Percentiles rank a stretch among this genome's conserved stretches.
These are phyloP conservation scores for Mesitornis unicolor DNA, from an alignment of 2,113 vertebrate genomes.

Conservation along the genomic window DNA sequence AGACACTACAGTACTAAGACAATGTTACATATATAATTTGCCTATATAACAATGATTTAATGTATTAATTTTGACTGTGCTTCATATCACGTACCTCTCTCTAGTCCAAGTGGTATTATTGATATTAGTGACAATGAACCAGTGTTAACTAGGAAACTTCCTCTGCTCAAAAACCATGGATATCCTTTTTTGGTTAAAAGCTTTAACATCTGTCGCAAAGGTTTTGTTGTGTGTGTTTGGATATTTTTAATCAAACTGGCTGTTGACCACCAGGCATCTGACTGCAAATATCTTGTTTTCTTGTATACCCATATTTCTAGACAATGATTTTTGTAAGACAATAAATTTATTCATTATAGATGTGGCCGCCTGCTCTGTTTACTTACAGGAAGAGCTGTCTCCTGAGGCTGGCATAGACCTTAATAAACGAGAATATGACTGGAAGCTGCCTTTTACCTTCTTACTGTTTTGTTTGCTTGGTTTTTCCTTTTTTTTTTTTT, in stretches of 20 bases:
- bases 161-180: constrained; percentile 72
- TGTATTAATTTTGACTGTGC: constrained; percentile 79
- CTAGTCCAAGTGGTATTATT: constrained; percentile 76
- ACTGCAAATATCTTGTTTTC: constrained; percentile 86
- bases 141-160: constrained; percentile 79
- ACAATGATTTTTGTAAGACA: constrained; percentile 96
- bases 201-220: constrained; percentile 87
- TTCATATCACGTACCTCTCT: constrained; percentile 80
- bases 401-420: constrained; percentile 67
- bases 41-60: constrained; percentile 77
- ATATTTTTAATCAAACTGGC: constrained; percentile 81
- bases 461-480: neutral
- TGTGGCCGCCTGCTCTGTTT: constrained; percentile 77
- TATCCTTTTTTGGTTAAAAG: constrained; percentile 85
- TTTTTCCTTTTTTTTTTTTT: neutral
- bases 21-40: constrained; percentile 80
- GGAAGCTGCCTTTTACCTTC: constrained; percentile 65
- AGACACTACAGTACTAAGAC: constrained; percentile 95
- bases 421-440: constrained; percentile 69
- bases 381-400: constrained; percentile 64
- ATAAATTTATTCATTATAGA: constrained; percentile 97
- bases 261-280: constrained; percentile 88
- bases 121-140: constrained; percentile 79
- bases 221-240: constrained; percentile 77
- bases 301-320: constrained; percentile 97